Evolutionary conservation across 1,140 invertebrate genomes (phyloP).

Genomic region (Zelostemma sp.): DNA sequence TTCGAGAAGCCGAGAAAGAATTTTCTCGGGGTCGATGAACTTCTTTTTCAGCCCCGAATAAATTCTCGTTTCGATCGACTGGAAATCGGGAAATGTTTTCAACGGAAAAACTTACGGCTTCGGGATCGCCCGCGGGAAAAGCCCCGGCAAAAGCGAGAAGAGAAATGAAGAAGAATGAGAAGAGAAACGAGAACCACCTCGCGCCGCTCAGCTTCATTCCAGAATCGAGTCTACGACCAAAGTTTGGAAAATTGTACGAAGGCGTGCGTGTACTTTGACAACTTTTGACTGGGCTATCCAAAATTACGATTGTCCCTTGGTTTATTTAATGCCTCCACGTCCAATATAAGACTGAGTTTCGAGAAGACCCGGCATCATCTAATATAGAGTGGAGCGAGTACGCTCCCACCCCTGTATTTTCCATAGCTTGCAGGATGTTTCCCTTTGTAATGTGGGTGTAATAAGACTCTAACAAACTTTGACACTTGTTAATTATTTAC

Average conservation of each 20-base stretch:
- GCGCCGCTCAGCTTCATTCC: constrained; percentile 59
- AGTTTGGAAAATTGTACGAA: background rate
- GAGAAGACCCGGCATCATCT: constrained; percentile 63
- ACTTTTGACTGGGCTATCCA: background rate
- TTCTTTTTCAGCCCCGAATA: too few relatives aligned
- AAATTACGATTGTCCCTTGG: constrained; percentile 8
- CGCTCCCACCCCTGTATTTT: constrained; percentile 57
- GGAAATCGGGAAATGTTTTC: too few relatives aligned
- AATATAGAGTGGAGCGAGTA: constrained; percentile 60
- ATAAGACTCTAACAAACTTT: constrained; percentile 20
- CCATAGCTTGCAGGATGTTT: constrained; percentile 52
- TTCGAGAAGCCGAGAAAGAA: constrained; percentile 16
- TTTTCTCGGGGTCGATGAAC: background rate
- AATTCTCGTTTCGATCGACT: too few relatives aligned
- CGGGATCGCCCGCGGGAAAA: constrained; percentile 59
- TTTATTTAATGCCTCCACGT: constrained; percentile 50
- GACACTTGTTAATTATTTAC: constrained; percentile 27
- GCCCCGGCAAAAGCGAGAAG: constrained; percentile 35
- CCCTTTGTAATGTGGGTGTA: constrained; percentile 44
- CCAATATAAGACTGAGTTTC: constrained; percentile 62
- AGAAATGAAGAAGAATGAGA: constrained; percentile 43
- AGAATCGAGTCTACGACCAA: background rate
- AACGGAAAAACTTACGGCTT: constrained; percentile 62
- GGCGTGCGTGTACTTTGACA: background rate
- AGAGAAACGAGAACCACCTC: constrained; percentile 47